A percentile compares a stretch with the other conserved stretches of the same genome.
phyloP scores from a whole-genome alignment of 1,140 invertebrate species.

The Papilio glaucus region DNA sequence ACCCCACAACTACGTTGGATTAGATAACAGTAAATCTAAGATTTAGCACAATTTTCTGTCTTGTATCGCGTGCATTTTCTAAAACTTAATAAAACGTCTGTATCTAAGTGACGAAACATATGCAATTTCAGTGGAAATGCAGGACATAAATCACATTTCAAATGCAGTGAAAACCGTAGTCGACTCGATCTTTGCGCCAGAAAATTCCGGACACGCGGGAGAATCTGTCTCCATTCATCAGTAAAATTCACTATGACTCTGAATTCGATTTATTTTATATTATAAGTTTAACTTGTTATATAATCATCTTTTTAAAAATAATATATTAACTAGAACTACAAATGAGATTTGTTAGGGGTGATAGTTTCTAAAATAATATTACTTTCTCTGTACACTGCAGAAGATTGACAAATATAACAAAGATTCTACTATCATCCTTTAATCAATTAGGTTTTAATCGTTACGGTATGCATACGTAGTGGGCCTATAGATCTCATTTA shows the following conservation, averaged over 20 bases:
- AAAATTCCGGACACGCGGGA: conserved; percentile 67
- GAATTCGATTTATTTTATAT: conserved; percentile 52
- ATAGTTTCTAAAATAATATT: too few species aligned
- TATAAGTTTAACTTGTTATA: conserved; percentile 30
- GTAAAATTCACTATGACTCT: conserved; percentile 45
- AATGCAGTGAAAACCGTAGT: conserved; percentile 60
- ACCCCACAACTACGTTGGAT: not conserved
- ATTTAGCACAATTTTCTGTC: conserved; percentile 48
- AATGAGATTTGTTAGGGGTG: not conserved
- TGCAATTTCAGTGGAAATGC: conserved; percentile 68
- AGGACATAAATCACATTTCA: conserved; percentile 70
- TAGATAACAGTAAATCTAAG: conserved; percentile 43
- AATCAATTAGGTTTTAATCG: too few species aligned
- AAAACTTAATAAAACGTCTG: conserved; percentile 68
- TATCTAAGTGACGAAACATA: conserved; percentile 64
- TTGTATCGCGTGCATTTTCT: conserved; percentile 39
- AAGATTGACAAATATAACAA: too few species aligned
- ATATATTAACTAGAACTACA: not conserved
- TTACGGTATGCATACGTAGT: too few species aligned
- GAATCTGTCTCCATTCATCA: conserved; percentile 56
- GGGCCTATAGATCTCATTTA: too few species aligned
- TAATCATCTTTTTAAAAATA: not conserved
- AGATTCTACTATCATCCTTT: too few species aligned
- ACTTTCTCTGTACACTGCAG: too few species aligned
- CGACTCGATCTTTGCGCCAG: conserved; percentile 51